Evolutionary conservation across 1,140 invertebrate species (phyloP), one percentile per base, ranked within the genome.

Genomic region (Idris sp.): DNA sequence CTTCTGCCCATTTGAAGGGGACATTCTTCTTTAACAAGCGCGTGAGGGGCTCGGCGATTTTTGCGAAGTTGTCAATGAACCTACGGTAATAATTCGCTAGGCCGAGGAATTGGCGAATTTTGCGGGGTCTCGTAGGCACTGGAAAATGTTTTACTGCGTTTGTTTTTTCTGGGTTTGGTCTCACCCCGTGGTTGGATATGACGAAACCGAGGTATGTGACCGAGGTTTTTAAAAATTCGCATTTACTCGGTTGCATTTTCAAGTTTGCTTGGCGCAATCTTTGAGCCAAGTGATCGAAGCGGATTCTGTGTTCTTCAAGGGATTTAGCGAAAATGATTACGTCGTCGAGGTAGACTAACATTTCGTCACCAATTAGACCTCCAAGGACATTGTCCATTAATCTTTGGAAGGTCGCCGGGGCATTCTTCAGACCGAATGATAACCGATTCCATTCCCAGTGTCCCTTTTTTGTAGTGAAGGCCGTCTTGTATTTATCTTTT

Each of bases 151-250:
- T 30, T 2, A 48, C 28, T 3, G 48, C 35, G 26, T 25, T 19
- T n/a, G 26, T n/a, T 38, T 53, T 53, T 15, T 14, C 11, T 0
- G 19, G 33, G 9, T 53, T 22, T 6, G 48, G 46, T 14, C 7
- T n/a, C 0, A 51, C 18, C 6, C 30, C 46, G 6, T 35, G 5
- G 9, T 35, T 22, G 3, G 9, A n/a, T 15, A 53, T 38, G 0
- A 38, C 33, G 11, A 38, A 35, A 2, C 48, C 48, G 3, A 53
- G 10, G 15, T 53, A 53, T 0, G 10, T 38, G 1, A 53, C 48
- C 4, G 10, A 30, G 0, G 15, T 26, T 14, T 4, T 0, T 13
- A 53, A 8, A 38, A 53, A 53, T 15, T 13, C 0, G 8, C 48
- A 51, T 36, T 51, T 51, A 7, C 25, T 18, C 2, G 46, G 46